Evolutionary conservation across 1,140 invertebrate genomes (phyloP), one percentile per base, ranked within the genome.

Genomic region (Drosophila eugracilis): DNA sequence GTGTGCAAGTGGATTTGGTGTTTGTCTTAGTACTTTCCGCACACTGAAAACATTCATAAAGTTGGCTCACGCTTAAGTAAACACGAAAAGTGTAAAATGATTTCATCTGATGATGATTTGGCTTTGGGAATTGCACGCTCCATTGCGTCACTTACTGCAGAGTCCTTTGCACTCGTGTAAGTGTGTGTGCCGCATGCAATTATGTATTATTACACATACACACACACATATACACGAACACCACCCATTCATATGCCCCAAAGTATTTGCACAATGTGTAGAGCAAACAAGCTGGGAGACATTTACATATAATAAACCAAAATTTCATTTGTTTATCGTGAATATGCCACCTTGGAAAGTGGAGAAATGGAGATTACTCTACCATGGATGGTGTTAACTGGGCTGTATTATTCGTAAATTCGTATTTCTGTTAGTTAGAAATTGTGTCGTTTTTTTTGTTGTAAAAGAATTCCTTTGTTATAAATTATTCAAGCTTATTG

Each of bases 21-120:
- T 85, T 84, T 84, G 79, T 52, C 79, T 83, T 84, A 74, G 78
- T 77, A 47, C 45, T 75, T 67, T 54, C 26, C 14, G 9, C 34
- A 42, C 54, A 50, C 67, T 66, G 57, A 59, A 50, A 73, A 39
- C 72, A 76, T 85, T 85, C 60, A 77, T 77, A 86, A 85, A 85
- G 62, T 85, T 76, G 76, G 62, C 67, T 69, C 75, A 85, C 81
- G 81, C 81, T 86, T 74, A 85, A 85, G 81, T 85, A 86, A 86
- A 86, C 81, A 77, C 73, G 58, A 86, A 85, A 85, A 85, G 81
- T 85, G 81, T 74, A 75, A 85, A 85, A 86, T 77, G 79, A 84
- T 84, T 84, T 84, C 79, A 79, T 76, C 73, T 84, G 75, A 84
- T 79, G 79, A 80, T 81, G 78, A 83, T 74, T 83, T 78, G 74